phyloP scores from a whole-genome alignment of 2,113 vertebrate genomes.

The Alaudala cheleensis region DNA sequence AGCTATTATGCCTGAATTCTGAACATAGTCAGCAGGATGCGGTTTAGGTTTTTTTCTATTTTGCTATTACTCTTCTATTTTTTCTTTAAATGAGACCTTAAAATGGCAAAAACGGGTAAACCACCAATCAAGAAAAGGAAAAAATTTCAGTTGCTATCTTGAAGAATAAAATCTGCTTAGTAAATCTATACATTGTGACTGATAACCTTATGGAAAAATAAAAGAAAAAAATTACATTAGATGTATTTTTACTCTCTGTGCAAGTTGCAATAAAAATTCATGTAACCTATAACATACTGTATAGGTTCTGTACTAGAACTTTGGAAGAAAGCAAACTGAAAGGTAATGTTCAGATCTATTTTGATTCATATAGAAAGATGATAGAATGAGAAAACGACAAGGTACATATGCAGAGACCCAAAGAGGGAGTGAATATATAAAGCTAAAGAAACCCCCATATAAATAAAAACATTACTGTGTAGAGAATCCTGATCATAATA shows the following conservation, averaged over 20 bases:
- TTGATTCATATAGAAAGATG: background rate
- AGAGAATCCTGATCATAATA: background rate
- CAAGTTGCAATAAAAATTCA: background rate
- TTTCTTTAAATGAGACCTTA: background rate
- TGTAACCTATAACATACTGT: background rate
- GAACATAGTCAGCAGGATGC: slow-evolving; percentile 3
- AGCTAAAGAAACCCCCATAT: background rate
- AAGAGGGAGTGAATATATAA: background rate
- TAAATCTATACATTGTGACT: background rate
- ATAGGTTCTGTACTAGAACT: background rate
- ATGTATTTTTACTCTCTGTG: background rate
- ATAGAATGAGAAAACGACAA: background rate
- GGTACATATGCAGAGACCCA: background rate
- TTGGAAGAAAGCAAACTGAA: background rate
- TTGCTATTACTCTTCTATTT: background rate
- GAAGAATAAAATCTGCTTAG: background rate
- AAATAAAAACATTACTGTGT: background rate
- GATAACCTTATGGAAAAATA: background rate
- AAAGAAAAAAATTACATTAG: background rate
- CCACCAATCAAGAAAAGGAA: background rate
- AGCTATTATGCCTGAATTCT: background rate
- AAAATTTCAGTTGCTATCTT: background rate
- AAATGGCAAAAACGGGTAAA: background rate
- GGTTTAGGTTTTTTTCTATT: background rate
- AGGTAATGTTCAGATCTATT: background rate